Conservation (phyloP, 2,797 vertebrate genomes). For the Malacoraja senta region DNA sequence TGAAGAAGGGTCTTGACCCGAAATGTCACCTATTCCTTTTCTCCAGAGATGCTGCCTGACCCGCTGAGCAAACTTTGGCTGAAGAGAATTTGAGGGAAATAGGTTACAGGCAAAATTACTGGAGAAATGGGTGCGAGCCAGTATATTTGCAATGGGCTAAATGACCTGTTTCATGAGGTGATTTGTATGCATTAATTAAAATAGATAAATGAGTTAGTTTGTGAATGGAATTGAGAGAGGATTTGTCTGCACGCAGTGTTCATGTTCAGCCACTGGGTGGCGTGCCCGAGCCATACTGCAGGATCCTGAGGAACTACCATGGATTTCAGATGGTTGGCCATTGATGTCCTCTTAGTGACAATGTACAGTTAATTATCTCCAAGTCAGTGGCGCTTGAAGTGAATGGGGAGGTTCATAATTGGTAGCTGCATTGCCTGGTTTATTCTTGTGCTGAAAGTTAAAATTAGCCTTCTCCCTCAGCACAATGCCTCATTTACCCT, state of each 20-base stretch:
- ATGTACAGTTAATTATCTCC: neutral
- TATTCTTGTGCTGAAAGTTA: neutral
- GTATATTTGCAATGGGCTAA: too few relatives aligned
- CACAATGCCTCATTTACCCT: neutral
- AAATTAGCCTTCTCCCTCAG: neutral
- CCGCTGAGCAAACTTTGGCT: too few relatives aligned
- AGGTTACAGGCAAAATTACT: too few relatives aligned
- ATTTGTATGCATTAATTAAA: too few relatives aligned
- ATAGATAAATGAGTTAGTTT: too few relatives aligned
- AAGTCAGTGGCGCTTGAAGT: neutral
- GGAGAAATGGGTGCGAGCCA: too few relatives aligned
- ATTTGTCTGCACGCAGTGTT: neutral
- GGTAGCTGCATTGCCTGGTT: neutral
- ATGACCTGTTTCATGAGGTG: too few relatives aligned
- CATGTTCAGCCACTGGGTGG: conserved; percentile 9
- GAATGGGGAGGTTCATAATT: neutral
- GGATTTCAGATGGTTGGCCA: neutral
- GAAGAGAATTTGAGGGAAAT: too few relatives aligned
- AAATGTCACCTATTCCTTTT: too few relatives aligned
- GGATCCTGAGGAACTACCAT: neutral
- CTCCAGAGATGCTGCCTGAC: too few relatives aligned
- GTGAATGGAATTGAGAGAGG: neutral
- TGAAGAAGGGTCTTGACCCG: too few relatives aligned
- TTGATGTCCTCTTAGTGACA: neutral
- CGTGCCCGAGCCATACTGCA: neutral